phyloP scores from a whole-genome alignment of 2,888 invertebrate species.

The Sturmia bella region DNA sequence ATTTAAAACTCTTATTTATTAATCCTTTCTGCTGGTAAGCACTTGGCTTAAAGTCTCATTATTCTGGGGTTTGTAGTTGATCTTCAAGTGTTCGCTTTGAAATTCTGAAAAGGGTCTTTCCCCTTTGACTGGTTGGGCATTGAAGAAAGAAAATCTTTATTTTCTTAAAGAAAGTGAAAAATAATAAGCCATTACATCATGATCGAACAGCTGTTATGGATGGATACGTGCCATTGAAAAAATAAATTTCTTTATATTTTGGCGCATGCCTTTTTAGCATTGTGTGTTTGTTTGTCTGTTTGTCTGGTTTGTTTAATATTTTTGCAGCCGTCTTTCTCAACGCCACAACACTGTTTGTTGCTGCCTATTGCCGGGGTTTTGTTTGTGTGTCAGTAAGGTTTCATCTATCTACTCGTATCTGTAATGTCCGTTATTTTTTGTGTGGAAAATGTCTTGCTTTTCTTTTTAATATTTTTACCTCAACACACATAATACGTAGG shows the following conservation, averaged over 20 bases:
- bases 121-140: constrained; percentile 12
- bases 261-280: constrained; percentile 57
- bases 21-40: constrained; percentile 36
- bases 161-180: constrained; percentile 29
- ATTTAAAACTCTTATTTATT: neutral
- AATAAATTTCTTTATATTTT: constrained; percentile 30
- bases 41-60: neutral
- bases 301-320: constrained; percentile 42
- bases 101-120: neutral
- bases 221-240: constrained; percentile 59
- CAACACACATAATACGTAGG: too few relatives aligned
- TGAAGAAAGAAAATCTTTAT: constrained; percentile 33
- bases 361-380: constrained; percentile 11
- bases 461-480: neutral
- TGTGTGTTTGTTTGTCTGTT: constrained; percentile 20
- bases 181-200: constrained; percentile 55
- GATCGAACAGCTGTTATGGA: constrained; percentile 57
- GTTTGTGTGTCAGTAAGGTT: neutral
- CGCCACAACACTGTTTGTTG: constrained; percentile 20
- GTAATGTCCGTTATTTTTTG: constrained; percentile 65
- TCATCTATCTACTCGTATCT: too few relatives aligned
- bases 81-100: neutral
- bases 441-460: constrained; percentile 25
- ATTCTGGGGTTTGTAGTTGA: constrained; percentile 18
- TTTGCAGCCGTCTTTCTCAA: constrained; percentile 51